Conservation (phyloP, 2,888 invertebrate genomes). For the Aspidiotus destructor region DNA sequence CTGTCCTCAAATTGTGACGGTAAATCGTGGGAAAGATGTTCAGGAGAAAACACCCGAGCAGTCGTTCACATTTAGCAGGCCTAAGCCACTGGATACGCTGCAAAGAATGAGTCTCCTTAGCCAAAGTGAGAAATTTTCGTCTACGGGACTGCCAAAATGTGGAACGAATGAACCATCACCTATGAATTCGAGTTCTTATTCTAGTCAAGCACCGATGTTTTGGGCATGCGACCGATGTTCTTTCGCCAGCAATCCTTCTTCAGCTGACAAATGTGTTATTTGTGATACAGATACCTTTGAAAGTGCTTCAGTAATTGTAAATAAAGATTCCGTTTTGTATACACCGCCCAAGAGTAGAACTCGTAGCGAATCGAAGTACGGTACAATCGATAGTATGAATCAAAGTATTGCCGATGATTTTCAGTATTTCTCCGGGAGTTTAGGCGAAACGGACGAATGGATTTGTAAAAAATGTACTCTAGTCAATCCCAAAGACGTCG, state of each 20-base stretch:
- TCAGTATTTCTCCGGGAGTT: slow-evolving; percentile 35
- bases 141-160: slow-evolving; percentile 37
- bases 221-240: slow-evolving; percentile 86
- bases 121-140: background rate
- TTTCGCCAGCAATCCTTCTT: slow-evolving; percentile 75
- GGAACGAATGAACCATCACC: slow-evolving; percentile 39
- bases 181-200: background rate
- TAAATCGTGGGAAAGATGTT: background rate
- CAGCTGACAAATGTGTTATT: slow-evolving; percentile 70
- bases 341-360: slow-evolving; percentile 42
- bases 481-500: slow-evolving; percentile 60
- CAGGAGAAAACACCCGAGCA: slow-evolving; percentile 1
- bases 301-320: slow-evolving; percentile 54
- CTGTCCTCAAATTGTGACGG: background rate
- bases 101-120: slow-evolving; percentile 15
- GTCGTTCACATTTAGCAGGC: slow-evolving; percentile 9
- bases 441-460: slow-evolving; percentile 51
- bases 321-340: slow-evolving; percentile 40
- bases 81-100: background rate
- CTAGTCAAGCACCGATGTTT: slow-evolving; percentile 46
- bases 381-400: slow-evolving; percentile 12
- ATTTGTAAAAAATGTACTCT: slow-evolving; percentile 80
- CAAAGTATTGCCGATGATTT: slow-evolving; percentile 36
- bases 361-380: slow-evolving; percentile 3
- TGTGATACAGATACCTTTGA: slow-evolving; percentile 44